phyloP scores from a whole-genome alignment of 2,113 vertebrate species.

The Campylomormyrus numenius region DNA sequence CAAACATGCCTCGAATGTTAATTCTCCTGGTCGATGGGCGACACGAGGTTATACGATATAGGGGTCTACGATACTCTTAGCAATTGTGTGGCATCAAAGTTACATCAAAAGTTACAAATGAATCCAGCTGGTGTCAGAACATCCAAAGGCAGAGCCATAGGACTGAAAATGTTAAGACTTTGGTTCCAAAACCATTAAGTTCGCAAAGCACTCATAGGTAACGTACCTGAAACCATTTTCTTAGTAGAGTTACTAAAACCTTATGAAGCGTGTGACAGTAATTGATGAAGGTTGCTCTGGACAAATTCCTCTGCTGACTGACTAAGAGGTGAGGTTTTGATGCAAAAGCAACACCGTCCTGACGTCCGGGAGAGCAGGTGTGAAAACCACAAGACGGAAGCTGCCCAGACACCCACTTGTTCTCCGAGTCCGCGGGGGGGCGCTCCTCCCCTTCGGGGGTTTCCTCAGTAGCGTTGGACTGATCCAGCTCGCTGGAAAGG shows the following conservation, averaged over 20 bases:
- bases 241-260: background rate
- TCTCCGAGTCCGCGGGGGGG: conserved; percentile 70
- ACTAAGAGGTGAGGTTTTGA: background rate
- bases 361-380: conserved; percentile 1
- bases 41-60: background rate
- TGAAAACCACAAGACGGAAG: background rate
- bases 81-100: background rate
- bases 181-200: background rate
- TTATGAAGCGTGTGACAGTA: background rate
- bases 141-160: background rate
- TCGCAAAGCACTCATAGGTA: background rate
- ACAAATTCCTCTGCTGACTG: background rate
- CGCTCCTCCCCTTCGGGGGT: conserved; percentile 75
- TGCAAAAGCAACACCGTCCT: background rate
- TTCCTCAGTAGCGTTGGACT: conserved; percentile 71
- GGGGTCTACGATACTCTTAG: background rate
- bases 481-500: conserved; percentile 73
- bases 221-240: background rate
- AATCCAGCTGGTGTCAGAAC: background rate
- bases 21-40: too few species aligned
- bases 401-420: conserved; percentile 60
- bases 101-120: background rate
- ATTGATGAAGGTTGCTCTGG: background rate
- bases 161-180: background rate
- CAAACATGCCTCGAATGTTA: background rate